phyloP scores from a whole-genome alignment of 2,888 invertebrate species.

The Halocaridina rubra region DNA sequence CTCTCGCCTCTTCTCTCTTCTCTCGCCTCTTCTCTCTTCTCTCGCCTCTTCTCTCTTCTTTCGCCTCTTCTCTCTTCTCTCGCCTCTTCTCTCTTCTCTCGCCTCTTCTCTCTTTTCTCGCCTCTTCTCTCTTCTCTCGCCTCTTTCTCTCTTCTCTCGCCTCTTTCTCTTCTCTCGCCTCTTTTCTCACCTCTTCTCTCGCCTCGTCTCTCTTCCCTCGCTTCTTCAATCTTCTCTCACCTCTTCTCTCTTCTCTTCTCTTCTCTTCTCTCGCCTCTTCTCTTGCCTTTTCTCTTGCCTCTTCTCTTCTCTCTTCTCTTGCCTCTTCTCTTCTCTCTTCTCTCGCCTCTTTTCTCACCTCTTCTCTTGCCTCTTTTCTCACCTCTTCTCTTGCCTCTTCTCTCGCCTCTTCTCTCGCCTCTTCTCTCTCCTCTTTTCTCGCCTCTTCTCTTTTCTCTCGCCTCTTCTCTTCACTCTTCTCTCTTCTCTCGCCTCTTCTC shows the following conservation, averaged over 20 bases:
- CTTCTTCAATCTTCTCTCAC: too few species aligned
- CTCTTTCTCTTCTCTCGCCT: not conserved
- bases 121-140: not conserved
- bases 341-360: not conserved
- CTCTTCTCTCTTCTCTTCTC: not conserved
- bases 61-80: not conserved
- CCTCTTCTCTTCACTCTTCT: not conserved
- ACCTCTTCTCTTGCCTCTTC: too few species aligned
- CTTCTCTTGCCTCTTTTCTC: too few species aligned
- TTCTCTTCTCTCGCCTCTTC: not conserved
- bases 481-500: not conserved
- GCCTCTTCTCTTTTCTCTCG: not conserved
- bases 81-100: not conserved
- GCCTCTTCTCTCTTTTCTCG: not conserved
- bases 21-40: not conserved
- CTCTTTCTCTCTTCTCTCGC: too few species aligned
- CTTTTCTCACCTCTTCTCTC: not conserved
- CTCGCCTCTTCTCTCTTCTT: not conserved
- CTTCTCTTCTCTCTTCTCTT: not conserved
- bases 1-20: not conserved
- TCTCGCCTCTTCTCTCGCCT: not conserved
- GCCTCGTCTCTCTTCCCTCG: not conserved
- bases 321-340: not conserved
- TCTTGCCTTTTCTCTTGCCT: too few species aligned
- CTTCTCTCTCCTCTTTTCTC: too few species aligned